Evolutionary conservation across 2,113 vertebrate genomes (phyloP), one percentile per base, ranked within the genome.

Genomic region (Ariopsis seemanni): DNA sequence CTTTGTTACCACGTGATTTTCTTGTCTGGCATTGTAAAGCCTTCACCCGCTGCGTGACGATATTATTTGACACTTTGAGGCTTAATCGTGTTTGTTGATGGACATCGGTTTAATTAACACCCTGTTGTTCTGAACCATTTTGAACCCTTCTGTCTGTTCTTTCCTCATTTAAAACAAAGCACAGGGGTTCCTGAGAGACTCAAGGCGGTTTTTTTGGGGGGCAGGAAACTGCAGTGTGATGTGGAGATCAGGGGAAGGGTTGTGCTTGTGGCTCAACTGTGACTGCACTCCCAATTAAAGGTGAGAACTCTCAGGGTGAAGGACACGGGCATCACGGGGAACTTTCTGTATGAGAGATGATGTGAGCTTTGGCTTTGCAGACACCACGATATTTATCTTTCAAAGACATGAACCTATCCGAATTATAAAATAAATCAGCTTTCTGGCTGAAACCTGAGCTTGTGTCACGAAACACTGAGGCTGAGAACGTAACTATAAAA

Each of bases 81-180:
- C 69, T 83, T 82, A 85, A 55, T 82, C 48, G 63, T 79, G 71
- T 48, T 75, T 67, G 50, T 72, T 85, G 85, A 89, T 58, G 74
- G 85, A 82, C 53, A 53, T 63, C 42, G 50, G 34, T 42, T 82
- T 89, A 87, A 90, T 87, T 89, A 85, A 85, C 85, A 78, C 82
- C 87, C 85, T 58, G 88, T 65, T 78, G 87, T 82, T 85, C 62
- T 88, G 50, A 6, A 77, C 18, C 42, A 85, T 82, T 85, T 55
- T 88, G 50, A 6, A 77, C 18, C 42, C 72, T 74, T 82, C 67
- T 20, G n/a, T 10, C 42, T 27, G n/a, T 22, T 69, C 42, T 27
- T 48, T 79, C 27, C 63, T 30, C 11, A 14, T 34, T 48, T 50
- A 84, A 82, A 90, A 55, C 48, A 5, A 83, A 25, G 27, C 52